A percentile compares a stretch with the other conserved stretches of the same genome.
These are phyloP conservation scores for Heliconius aoede DNA, from an alignment of 2,888 invertebrate genomes.

Conservation along the genomic window DNA sequence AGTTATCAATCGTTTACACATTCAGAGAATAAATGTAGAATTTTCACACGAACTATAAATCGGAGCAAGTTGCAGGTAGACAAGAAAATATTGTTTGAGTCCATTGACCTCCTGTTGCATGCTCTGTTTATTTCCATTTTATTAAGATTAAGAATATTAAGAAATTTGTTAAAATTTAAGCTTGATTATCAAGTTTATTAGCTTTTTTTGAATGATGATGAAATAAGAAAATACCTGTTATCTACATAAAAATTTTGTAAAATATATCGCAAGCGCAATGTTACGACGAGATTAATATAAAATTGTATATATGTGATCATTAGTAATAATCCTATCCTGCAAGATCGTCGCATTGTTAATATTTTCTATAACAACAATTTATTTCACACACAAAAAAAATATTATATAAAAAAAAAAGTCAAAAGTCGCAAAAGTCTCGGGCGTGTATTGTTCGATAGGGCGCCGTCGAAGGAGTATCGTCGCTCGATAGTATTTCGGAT, in stretches of 20 bases:
- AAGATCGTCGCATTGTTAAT: neutral
- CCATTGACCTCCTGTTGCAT: constrained; percentile 48
- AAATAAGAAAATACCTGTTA: neutral
- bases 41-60: constrained; percentile 74
- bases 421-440: constrained; percentile 29
- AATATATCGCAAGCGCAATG: neutral
- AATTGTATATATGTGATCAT: neutral
- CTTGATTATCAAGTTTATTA: neutral
- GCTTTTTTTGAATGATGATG: neutral
- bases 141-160: neutral
- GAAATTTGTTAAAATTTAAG: constrained; percentile 3
- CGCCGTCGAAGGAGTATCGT: constrained; percentile 66
- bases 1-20: constrained; percentile 35
- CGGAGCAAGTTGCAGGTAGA: constrained; percentile 49
- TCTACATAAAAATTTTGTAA: neutral
- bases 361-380: neutral
- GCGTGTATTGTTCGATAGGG: constrained; percentile 71
- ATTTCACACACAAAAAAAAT: neutral
- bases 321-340: neutral
- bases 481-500: constrained; percentile 51
- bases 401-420: constrained; percentile 29
- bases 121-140: constrained; percentile 37
- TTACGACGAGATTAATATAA: neutral
- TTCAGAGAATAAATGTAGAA: constrained; percentile 42
- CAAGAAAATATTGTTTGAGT: constrained; percentile 49